phyloP scores from a whole-genome alignment of 2,888 invertebrate species.

The Homarus gammarus region DNA sequence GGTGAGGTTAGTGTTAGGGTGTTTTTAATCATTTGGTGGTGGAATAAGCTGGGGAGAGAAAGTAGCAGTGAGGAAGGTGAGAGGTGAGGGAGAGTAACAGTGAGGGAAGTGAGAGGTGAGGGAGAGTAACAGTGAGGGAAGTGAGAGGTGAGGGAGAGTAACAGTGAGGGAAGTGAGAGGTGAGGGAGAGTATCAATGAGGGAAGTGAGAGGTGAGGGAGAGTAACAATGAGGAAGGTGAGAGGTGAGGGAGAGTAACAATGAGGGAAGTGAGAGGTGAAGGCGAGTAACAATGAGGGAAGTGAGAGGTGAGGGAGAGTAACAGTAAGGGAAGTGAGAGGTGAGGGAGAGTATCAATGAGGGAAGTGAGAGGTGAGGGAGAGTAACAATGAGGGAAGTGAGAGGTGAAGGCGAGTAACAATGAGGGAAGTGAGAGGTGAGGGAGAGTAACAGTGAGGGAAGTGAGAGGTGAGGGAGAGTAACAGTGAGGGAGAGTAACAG shows the following conservation, averaged over 20 bases:
- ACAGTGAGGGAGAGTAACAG: neutral
- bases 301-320: neutral
- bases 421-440: too few relatives aligned
- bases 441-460: neutral
- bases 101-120: neutral
- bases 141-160: neutral
- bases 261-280: neutral
- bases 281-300: neutral
- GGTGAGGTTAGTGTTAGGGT: too few relatives aligned
- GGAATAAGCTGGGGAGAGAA: neutral
- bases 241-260: too few relatives aligned
- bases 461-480: neutral
- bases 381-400: neutral
- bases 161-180: neutral
- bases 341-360: neutral
- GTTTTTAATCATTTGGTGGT: too few relatives aligned
- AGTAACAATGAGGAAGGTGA: neutral
- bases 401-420: neutral
- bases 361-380: neutral
- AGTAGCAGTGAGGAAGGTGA: neutral
- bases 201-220: neutral
- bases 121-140: neutral
- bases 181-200: neutral
- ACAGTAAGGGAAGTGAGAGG: neutral
- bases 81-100: neutral